Conservation (phyloP, 2,113 vertebrate species). For the Litocranius walleri region DNA sequence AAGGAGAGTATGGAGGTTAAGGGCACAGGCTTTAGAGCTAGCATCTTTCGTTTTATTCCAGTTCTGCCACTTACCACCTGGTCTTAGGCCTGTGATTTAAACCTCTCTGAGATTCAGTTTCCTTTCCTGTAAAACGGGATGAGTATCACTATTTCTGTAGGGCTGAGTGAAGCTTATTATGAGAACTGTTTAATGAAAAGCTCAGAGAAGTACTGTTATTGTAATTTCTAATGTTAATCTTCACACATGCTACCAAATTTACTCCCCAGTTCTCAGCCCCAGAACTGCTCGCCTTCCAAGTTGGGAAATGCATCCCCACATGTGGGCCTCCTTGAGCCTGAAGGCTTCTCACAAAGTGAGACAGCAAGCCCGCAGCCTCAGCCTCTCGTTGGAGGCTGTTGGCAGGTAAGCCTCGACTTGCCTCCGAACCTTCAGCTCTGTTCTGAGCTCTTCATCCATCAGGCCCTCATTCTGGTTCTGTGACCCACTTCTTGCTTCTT, state of each 20-base stretch:
- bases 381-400: neutral
- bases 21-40: neutral
- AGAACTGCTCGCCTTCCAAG: neutral
- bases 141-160: neutral
- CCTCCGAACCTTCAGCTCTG: neutral
- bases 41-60: neutral
- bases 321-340: neutral
- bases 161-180: neutral
- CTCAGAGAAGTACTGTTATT: neutral
- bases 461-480: neutral
- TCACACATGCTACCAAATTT: neutral
- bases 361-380: neutral
- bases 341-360: neutral
- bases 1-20: neutral
- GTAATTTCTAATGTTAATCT: neutral
- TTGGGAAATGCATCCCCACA: neutral
- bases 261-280: neutral
- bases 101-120: neutral
- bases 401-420: neutral
- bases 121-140: neutral
- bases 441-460: no score
- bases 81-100: neutral
- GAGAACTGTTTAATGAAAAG: neutral
- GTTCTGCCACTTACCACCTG: neutral
- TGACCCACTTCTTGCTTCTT: neutral